A percentile compares a stretch with the other conserved stretches of the same genome.
These are phyloP conservation scores for Nesometra sesokonis DNA, from an alignment of 35 echinoderm and acorn worm genomes.

Conservation along the genomic window DNA sequence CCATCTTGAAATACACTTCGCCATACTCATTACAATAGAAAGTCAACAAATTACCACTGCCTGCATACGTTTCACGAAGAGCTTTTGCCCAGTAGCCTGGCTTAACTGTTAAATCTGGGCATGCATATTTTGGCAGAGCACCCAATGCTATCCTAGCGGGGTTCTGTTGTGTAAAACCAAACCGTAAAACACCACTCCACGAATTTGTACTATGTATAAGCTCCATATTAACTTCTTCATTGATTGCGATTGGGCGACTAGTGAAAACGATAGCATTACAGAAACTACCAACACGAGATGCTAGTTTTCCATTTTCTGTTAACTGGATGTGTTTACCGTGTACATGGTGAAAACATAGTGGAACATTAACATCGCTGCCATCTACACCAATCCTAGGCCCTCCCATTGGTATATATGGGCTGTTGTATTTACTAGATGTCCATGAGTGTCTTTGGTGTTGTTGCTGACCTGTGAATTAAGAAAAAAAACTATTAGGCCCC, in stretches of 20 bases:
- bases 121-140: constrained; percentile 76
- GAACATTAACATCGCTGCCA: background rate
- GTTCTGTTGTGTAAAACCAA: constrained; percentile 75
- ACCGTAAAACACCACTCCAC: constrained; percentile 90
- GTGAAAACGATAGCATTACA: constrained; percentile 95
- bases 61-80: constrained; percentile 64
- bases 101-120: constrained; percentile 86
- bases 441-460: background rate
- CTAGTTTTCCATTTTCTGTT: constrained; percentile 44
- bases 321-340: constrained; percentile 89
- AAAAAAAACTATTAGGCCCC: too few relatives aligned
- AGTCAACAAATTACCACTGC: constrained; percentile 53
- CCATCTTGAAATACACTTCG: constrained; percentile 71
- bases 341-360: constrained; percentile 53
- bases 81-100: constrained; percentile 94
- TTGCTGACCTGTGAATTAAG: background rate
- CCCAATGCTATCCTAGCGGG: constrained; percentile 29
- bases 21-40: constrained; percentile 66
- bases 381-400: background rate
- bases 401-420: background rate
- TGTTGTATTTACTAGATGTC: background rate
- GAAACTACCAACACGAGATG: constrained; percentile 63
- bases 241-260: constrained; percentile 32
- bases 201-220: constrained; percentile 62
- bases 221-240: constrained; percentile 51